phyloP scores from a whole-genome alignment of 2,797 vertebrate genomes.

The Halcyon chelicuti region DNA sequence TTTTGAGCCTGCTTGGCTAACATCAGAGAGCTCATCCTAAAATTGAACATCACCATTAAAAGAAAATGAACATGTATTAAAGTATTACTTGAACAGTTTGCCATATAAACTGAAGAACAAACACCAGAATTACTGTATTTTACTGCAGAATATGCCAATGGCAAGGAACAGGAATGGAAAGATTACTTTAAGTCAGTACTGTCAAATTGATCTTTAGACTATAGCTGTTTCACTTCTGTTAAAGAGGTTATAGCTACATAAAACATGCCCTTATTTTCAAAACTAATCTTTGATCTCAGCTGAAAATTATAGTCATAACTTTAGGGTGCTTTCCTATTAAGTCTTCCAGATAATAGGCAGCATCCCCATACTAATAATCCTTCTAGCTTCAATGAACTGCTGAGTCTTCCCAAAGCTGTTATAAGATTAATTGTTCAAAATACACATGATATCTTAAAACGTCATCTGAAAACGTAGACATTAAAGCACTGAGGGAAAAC shows the following conservation, averaged over 20 bases:
- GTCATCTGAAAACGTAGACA: neutral
- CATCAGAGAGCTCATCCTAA: constrained; percentile 91
- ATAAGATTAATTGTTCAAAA: neutral
- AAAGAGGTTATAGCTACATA: neutral
- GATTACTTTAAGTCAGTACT: neutral
- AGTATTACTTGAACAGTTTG: neutral
- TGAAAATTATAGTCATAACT: neutral
- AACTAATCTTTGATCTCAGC: neutral
- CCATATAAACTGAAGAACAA: neutral
- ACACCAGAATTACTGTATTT: neutral
- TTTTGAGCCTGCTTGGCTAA: constrained; percentile 82
- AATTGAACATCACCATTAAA: neutral
- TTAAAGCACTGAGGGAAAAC: neutral
- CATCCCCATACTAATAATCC: neutral
- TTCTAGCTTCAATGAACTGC: neutral
- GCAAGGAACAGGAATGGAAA: neutral
- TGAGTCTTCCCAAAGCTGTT: neutral
- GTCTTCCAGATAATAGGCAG: neutral
- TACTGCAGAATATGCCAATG: neutral
- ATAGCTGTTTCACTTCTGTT: neutral
- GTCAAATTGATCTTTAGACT: neutral
- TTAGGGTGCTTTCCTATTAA: neutral
- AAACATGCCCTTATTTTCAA: neutral
- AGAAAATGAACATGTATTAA: neutral
- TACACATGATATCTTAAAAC: neutral